Evolutionary conservation across 2,113 vertebrate genomes (phyloP), one percentile per base, ranked within the genome.

Genomic region (Tachysurus fulvidraco): DNA sequence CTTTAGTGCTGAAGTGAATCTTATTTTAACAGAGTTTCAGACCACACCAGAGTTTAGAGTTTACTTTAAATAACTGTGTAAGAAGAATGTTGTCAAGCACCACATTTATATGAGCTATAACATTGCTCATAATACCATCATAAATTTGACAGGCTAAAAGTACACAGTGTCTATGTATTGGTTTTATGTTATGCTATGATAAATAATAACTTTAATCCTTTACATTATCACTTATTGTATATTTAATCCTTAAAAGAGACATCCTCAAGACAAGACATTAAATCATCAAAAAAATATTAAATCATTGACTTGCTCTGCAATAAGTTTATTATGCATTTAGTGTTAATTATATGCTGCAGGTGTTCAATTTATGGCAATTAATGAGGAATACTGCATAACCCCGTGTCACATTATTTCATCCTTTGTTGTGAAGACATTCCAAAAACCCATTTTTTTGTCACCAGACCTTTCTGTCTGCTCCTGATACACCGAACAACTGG

Each of bases 41-140:
- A 87, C 79, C 69, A 88, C 81, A 85, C 59, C 30, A 59, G 41
- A 80, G 86, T 52, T 79, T n/a, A 41, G 12, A 79, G 54, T n/a
- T 74, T 28, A 62, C 67, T 74, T 64, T 60, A 83, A 79, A 83
- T 79, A 87, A 17, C 44, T 50, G 17, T 55, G 30, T 11, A 12
- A 81, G 52, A 59, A 30, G 52, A 69, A 57, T 17, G 28, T 12
- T 44, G 79, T 60, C 46, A 55, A 55, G 19, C 23, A 55, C 19
- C 4, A 55, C 52, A n/a, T 84, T 44, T 74, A 79, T 78, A 55
- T 79, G 1, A 52, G 23, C 17, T 46, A 44, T 30, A 28, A 54
- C 25, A 64, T 21, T 77, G 46, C 36, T 82, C 14, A 46, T 50
- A 46, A 46, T 28, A 64, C 5, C 23, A 23, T 30, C 46, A 17